Base-by-base conservation (phyloP, 2,797 vertebrate genomes). In the Tolypeutes matacus region DNA sequence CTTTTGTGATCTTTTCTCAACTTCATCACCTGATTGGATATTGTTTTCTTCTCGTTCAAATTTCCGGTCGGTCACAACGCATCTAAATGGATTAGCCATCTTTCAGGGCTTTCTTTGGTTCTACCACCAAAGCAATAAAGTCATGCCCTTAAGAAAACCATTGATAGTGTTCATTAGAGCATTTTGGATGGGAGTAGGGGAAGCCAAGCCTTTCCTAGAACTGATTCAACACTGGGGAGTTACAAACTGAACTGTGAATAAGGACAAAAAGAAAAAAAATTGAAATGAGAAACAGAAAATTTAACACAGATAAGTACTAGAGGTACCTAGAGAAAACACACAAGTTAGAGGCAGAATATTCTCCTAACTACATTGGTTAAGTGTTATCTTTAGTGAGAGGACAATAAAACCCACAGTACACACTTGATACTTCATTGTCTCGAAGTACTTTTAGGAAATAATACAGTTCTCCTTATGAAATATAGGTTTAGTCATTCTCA, bases 341-440 rank as follows among this genome's bases (percentile, higher is more conserved):
- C 3, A 8, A 27, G 34, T n/a, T 2, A 25, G 49, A 56, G 8
- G 2, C 10, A 23, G 72, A 17, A 1, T 1, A 0, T 39, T 34
- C 17, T 77, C 3, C 12, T 7, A 2, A 5, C 20, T 27, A 3
- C 49, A 56, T 46, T 3, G 25, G 49, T 3, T n/a, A 73, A 1
- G 67, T 1, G 70, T 13, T 1, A 2, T 49, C 70, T 34, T 34
- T 1, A 34, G 31, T 5, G 36, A 53, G 67, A 12, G 53, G 9
- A n/a, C 0, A 3, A 12, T 56, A 56, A 56, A 25, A 39, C 29
- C 34, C 27, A 23, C 53, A 20, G 18, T 4, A 7, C 2, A n/a
- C 21, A n/a, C 8, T 1, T 29, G 65, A 3, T 21, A 8, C 49
- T 25, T 46, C 76, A 25, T 15, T 46, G 83, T n/a, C 51, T 15